Base-by-base conservation (phyloP, 2,797 vertebrate genomes). In the Scolopax bukidnonensis region DNA sequence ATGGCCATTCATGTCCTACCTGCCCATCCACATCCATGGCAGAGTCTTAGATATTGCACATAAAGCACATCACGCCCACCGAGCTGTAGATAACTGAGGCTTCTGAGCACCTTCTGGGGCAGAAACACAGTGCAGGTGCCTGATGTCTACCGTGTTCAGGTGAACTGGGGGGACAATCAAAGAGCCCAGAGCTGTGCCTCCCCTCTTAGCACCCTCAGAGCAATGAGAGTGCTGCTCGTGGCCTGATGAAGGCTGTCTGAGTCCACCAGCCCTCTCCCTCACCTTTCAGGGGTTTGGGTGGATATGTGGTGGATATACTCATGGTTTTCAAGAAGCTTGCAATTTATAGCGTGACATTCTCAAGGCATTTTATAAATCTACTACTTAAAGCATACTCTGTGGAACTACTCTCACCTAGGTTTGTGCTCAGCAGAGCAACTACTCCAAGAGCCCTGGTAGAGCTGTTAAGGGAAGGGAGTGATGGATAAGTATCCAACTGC, bases 11-110 rank as follows among this genome's bases (percentile, higher is more conserved):
- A n/a, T 25, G 15, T 20, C 64, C n/a, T 43, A 19, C 60, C 40
- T n/a, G 27, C 30, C 32, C 11, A 3, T 38, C 60, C 51, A 30
- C 33, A 36, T 33, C 38, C 73, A 21, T 0, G 0, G 19, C 60
- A 69, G 12, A 76, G 23, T 38, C 51, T 69, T 33, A 57, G 43
- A 54, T 32, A n/a, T 11, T 15, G n/a, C 38, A 67, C 17, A 14
- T 20, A 47, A 41, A 89, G 38, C 25, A 33, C 47, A 84, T 18
- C 45, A 67, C 61, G 24, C 16, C 32, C 9, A n/a, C 40, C 30
- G 48, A 57, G 28, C 28, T 24, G 18, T 8, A 24, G 48, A 5
- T 4, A 25, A 4, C 23, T 9, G 40, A 56, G 40, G 56, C 56
- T 85, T 18, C 65, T 64, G 79, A 40, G 8, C 64, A 48, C 27